Percentiles rank a stretch among this genome's conserved stretches.
These are phyloP conservation scores for Linnaemya vulpina DNA, from an alignment of 2,888 invertebrate genomes.

Conservation along the genomic window DNA sequence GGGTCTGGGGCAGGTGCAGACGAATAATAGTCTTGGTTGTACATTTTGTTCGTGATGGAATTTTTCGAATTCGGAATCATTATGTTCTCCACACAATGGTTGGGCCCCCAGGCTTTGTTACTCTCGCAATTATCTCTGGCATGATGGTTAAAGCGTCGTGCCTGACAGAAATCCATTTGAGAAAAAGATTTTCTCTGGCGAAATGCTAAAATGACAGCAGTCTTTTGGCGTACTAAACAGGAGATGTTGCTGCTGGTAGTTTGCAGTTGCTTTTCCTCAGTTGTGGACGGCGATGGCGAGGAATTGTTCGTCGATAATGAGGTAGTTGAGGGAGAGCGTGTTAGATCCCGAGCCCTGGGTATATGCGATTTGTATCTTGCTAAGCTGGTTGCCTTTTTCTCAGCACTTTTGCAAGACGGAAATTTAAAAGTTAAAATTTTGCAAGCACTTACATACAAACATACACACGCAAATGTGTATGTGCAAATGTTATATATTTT, in stretches of 20 bases:
- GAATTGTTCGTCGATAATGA: conserved; percentile 73
- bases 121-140: background rate
- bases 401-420: conserved; percentile 63
- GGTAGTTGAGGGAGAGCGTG: conserved; percentile 76
- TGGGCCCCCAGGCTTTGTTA: conserved; percentile 38
- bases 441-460: no score
- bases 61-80: conserved; percentile 39
- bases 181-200: conserved; percentile 78
- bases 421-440: background rate
- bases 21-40: conserved; percentile 67
- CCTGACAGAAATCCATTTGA: conserved; percentile 80
- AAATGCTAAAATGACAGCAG: conserved; percentile 76
- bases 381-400: conserved; percentile 38
- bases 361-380: conserved; percentile 66
- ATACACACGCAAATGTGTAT: no score
- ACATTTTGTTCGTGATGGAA: conserved; percentile 69
- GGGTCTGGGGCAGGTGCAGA: conserved; percentile 72
- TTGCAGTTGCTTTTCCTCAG: background rate
- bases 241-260: conserved; percentile 7
- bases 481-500: background rate
- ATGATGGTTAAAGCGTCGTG: conserved; percentile 72
- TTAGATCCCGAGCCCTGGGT: conserved; percentile 71
- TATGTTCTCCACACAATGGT: conserved; percentile 1
- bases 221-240: conserved; percentile 75
- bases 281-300: conserved; percentile 40